Evolutionary conservation across 2,113 vertebrate genomes (phyloP).

Genomic region (Serranochromis macrocephalus): DNA sequence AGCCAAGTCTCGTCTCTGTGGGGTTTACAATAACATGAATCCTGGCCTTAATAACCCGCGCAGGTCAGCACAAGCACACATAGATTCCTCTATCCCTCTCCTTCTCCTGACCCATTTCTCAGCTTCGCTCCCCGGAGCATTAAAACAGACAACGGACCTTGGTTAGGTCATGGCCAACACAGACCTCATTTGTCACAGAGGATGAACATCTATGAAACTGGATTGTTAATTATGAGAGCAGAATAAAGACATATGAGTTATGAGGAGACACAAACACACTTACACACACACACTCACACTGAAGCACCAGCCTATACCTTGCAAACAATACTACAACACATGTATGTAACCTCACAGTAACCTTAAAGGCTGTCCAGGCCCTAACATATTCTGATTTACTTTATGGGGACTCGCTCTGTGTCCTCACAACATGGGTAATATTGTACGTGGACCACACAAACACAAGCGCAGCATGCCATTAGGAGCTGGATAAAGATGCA

Average conservation of each 20-base stretch:
- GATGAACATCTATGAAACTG: constrained; percentile 46
- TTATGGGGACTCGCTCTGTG: neutral
- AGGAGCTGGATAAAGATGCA: constrained; percentile 44
- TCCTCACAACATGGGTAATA: neutral
- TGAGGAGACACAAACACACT: neutral
- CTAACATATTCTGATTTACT: neutral
- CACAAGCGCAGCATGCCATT: neutral
- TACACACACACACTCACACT: neutral
- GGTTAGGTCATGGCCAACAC: constrained; percentile 61
- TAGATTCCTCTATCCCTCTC: neutral
- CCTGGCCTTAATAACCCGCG: constrained; percentile 28
- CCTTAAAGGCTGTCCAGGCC: neutral
- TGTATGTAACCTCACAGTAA: neutral
- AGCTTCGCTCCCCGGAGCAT: constrained; percentile 48
- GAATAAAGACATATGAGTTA: constrained; percentile 54
- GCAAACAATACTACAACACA: neutral
- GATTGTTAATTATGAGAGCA: constrained; percentile 53
- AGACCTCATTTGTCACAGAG: constrained; percentile 65
- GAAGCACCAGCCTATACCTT: neutral
- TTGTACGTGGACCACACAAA: neutral
- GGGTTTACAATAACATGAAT: constrained; percentile 46
- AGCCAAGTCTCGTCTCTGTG: constrained; percentile 26
- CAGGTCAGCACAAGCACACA: constrained; percentile 47
- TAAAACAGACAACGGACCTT: constrained; percentile 56
- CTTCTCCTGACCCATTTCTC: constrained; percentile 46